Evolutionary conservation across 2,113 vertebrate genomes (phyloP), one percentile per base, ranked within the genome.

Genomic region (Opisthocomus hoazin): DNA sequence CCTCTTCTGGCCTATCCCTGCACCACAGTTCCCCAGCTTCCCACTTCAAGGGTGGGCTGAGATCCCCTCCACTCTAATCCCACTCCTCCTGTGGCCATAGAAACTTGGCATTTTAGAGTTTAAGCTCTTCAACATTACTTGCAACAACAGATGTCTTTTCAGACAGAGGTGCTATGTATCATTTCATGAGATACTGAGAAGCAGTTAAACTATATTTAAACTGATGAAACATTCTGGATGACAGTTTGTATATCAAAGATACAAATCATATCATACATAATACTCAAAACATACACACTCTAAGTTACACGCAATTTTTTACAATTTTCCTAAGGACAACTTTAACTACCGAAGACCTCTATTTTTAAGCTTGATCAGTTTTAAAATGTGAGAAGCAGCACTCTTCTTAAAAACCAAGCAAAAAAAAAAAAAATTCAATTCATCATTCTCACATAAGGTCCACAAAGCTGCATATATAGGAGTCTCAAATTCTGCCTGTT

Each of bases 1-100:
- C 37, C 26, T 53, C 32, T 11, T 41, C 41, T 5, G 3, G 14
- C 18, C 37, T 27, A 11, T 13, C 68, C 41, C 87, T 24, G n/a
- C 16, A 34, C 39, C 1, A 0, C 0, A 16, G 45, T 4, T 20
- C 15, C 27, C 12, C 29, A 36, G 32, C 16, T 82, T 78, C 77
- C 37, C 56, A n/a, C 11, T 24, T 54, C 29, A 24, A 34, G 29
- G 16, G 27, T 34, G 36, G 41, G 46, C 17, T 34, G 71, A 74
- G 37, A 54, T 29, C 19, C 21, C 37, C 24, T 10, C 24, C 15
- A 29, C 45, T 54, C n/a, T 41, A 7, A 81, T 11, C 51, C 46
- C 43, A 34, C 27, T 50, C 37, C 51, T 86, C 16, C 51, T 15
- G 9, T 29, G n/a, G 22, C 32, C 30, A 19, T 3, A 32, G 7